A percentile compares a stretch with the other conserved stretches of the same genome.
phyloP scores from a whole-genome alignment of 2,888 invertebrate species.

The Mimas tiliae region DNA sequence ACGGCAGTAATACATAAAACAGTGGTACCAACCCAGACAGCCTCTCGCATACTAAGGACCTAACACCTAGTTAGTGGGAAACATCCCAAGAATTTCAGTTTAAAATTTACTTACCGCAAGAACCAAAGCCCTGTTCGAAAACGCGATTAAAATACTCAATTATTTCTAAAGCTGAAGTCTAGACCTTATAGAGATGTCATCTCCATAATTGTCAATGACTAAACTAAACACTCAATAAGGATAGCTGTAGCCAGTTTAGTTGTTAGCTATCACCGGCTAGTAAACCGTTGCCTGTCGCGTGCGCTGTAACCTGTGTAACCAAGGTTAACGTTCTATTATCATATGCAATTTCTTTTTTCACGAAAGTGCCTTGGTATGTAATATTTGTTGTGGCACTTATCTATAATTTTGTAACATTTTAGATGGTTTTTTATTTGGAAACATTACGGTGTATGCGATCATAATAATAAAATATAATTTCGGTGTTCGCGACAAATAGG shows the following conservation, averaged over 20 bases:
- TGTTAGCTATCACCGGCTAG: not conserved
- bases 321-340: conserved; percentile 51
- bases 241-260: conserved; percentile 26
- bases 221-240: conserved; percentile 18
- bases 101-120: too few relatives aligned
- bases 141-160: too few relatives aligned
- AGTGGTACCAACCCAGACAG: too few relatives aligned
- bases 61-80: too few relatives aligned
- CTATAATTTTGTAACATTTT: not conserved
- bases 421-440: not conserved
- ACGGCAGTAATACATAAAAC: too few relatives aligned
- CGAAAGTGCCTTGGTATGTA: conserved; percentile 37
- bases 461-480: not conserved
- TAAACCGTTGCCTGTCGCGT: conserved; percentile 15
- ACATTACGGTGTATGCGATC: too few relatives aligned
- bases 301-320: conserved; percentile 38
- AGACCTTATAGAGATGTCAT: too few relatives aligned
- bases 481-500: not conserved
- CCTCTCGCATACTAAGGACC: too few relatives aligned
- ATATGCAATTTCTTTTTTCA: conserved; percentile 42
- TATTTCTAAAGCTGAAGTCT: too few relatives aligned
- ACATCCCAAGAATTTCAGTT: too few relatives aligned
- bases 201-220: not conserved
- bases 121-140: too few relatives aligned
- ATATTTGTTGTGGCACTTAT: conserved; percentile 20